Conservation (phyloP, 23 tunicate genomes). For the Clavelina lepadiformis region DNA sequence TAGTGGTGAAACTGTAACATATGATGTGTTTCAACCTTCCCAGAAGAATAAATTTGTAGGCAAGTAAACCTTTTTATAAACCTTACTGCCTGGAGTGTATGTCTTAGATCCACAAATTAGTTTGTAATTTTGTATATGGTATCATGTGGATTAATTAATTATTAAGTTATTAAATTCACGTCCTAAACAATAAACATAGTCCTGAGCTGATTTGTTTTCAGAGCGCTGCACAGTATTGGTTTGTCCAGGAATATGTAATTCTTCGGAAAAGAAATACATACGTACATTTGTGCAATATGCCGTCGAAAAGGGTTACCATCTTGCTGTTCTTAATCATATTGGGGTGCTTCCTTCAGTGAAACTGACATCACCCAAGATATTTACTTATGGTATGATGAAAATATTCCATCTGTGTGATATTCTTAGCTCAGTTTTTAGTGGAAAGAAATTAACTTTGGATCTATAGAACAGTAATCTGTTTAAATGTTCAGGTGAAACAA, state of each 20-base stretch:
- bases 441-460: too few species aligned
- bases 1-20: slow-evolving; percentile 58
- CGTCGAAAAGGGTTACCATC: slow-evolving; percentile 35
- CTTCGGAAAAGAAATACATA: slow-evolving; percentile 77
- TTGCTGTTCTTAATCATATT: slow-evolving; percentile 75
- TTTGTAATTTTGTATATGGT: too few species aligned
- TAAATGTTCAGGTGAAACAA: slow-evolving; percentile 67
- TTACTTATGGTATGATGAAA: slow-evolving; percentile 59
- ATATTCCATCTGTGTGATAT: background rate
- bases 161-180: too few species aligned
- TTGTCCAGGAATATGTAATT: slow-evolving; percentile 89
- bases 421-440: too few species aligned
- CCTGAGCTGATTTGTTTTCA: too few species aligned
- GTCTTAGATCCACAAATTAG: too few species aligned
- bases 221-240: slow-evolving; percentile 60
- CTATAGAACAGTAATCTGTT: too few species aligned
- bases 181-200: too few species aligned
- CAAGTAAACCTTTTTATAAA: too few species aligned
- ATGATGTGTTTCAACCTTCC: slow-evolving; percentile 59
- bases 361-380: slow-evolving; percentile 78
- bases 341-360: slow-evolving; percentile 60
- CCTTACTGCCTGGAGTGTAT: too few species aligned
- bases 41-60: slow-evolving; percentile 11
- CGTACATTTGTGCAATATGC: slow-evolving; percentile 63
- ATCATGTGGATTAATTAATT: too few species aligned